Percentiles rank a stretch among this genome's conserved stretches.
Conservation (phyloP, 2,113 vertebrate genomes). For the Sander lucioperca region DNA sequence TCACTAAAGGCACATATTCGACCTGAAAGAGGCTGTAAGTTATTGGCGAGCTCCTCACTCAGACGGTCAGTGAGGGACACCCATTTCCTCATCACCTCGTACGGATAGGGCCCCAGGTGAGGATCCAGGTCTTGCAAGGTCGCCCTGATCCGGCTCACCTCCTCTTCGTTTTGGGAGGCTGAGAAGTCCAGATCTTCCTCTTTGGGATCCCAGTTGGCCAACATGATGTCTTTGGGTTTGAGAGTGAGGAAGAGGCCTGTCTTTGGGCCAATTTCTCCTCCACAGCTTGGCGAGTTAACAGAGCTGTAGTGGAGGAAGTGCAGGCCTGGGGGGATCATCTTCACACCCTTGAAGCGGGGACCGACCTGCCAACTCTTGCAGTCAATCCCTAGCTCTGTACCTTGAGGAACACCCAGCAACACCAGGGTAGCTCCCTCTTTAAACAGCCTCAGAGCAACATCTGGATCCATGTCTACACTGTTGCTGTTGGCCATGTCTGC, state of each 20-base stretch:
- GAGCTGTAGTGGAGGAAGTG: slow-evolving; percentile 94
- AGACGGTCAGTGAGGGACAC: slow-evolving; percentile 91
- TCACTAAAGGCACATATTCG: slow-evolving; percentile 91
- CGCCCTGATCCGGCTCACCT: slow-evolving; percentile 84
- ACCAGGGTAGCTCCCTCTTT: slow-evolving; percentile 93
- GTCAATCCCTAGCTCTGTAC: slow-evolving; percentile 94
- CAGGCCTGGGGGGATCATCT: slow-evolving; percentile 96
- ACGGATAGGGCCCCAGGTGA: slow-evolving; percentile 93
- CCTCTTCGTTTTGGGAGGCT: slow-evolving; percentile 81
- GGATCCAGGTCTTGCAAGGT: slow-evolving; percentile 89
- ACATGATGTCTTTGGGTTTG: slow-evolving; percentile 84
- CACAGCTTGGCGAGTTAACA: slow-evolving; percentile 74
- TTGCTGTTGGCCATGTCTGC: slow-evolving; percentile 69
- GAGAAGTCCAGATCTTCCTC: slow-evolving; percentile 88
- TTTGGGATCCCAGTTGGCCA: slow-evolving; percentile 88
- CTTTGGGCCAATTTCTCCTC: slow-evolving; percentile 88
- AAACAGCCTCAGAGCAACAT: slow-evolving; percentile 90
- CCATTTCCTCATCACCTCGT: slow-evolving; percentile 91
- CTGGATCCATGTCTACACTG: slow-evolving; percentile 86
- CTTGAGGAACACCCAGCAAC: slow-evolving; percentile 90
- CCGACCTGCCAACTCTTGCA: slow-evolving; percentile 94
- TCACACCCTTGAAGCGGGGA: slow-evolving; percentile 92
- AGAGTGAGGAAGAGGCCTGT: slow-evolving; percentile 90
- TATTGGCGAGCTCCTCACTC: slow-evolving; percentile 81
- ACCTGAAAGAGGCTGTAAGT: slow-evolving; percentile 90